phyloP scores from a whole-genome alignment of 2,888 invertebrate genomes.

The Branchellion lobata region DNA sequence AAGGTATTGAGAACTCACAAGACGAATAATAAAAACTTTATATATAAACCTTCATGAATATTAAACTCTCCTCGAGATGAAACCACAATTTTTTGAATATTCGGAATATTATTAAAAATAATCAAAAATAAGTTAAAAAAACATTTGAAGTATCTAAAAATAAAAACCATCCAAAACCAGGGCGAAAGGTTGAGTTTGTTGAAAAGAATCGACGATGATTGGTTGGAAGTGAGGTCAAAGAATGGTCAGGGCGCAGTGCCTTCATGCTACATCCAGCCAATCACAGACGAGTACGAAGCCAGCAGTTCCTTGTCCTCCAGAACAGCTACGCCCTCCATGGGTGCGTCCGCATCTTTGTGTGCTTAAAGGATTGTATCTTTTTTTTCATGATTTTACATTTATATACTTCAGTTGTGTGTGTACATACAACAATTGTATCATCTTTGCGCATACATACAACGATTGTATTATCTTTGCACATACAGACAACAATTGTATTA shows the following conservation, averaged over 20 bases:
- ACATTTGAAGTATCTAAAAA: too few relatives aligned
- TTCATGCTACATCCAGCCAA: background rate
- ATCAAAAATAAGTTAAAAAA: too few relatives aligned
- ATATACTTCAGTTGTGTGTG: background rate
- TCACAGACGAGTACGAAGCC: background rate
- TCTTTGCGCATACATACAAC: background rate
- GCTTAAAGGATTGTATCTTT: too few relatives aligned
- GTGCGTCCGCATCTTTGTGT: too few relatives aligned
- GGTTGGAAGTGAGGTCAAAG: slow-evolving; percentile 32
- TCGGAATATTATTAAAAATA: too few relatives aligned
- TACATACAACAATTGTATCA: background rate
- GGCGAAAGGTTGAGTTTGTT: slow-evolving; percentile 37
- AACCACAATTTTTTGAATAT: too few relatives aligned
- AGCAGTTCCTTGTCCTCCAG: background rate
- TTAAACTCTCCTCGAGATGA: too few relatives aligned
- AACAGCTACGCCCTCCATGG: background rate
- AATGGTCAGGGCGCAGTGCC: slow-evolving; percentile 35
- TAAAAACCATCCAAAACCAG: background rate
- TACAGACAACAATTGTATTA: too few relatives aligned
- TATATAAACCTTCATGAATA: too few relatives aligned
- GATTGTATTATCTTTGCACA: too few relatives aligned
- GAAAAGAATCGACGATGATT: slow-evolving; percentile 24
- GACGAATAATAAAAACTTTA: too few relatives aligned
- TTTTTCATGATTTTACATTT: background rate
- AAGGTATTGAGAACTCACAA: too few relatives aligned